Conservation (phyloP, 1,140 invertebrate genomes). For the Cydia amplana region DNA sequence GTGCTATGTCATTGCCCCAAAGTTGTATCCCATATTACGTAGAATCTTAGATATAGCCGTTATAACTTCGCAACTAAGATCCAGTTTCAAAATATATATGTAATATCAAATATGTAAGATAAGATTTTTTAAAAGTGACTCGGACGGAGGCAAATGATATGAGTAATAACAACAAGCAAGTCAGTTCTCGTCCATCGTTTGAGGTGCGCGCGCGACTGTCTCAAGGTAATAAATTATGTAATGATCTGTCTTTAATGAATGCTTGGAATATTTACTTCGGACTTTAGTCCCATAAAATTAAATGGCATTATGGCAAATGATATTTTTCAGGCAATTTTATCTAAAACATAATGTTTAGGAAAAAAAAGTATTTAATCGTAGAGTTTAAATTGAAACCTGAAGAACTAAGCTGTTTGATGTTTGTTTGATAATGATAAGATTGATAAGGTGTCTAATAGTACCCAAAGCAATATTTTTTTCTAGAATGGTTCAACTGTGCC, state of each 20-base stretch:
- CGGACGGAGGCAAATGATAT: background rate
- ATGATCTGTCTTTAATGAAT: background rate
- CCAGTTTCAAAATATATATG: background rate
- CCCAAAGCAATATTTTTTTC: no score
- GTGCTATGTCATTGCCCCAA: background rate
- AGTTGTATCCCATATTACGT: background rate
- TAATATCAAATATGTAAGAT: background rate
- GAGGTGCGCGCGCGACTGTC: background rate
- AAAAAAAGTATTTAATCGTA: no score
- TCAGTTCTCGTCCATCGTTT: background rate
- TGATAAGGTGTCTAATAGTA: no score
- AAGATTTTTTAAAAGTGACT: background rate
- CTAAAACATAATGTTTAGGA: no score
- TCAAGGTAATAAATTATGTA: background rate
- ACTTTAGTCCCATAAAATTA: background rate
- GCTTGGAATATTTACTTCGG: background rate
- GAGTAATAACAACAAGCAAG: background rate
- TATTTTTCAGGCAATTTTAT: no score
- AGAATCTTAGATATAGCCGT: background rate
- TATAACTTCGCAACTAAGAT: background rate
- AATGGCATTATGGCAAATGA: background rate
- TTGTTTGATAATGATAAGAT: no score
- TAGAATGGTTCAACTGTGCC: no score
- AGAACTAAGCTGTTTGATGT: no score
- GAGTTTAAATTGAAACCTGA: no score